Percentiles rank a stretch among this genome's conserved stretches.
Conservation (phyloP, 2,113 vertebrate species). For the Murina feae region DNA sequence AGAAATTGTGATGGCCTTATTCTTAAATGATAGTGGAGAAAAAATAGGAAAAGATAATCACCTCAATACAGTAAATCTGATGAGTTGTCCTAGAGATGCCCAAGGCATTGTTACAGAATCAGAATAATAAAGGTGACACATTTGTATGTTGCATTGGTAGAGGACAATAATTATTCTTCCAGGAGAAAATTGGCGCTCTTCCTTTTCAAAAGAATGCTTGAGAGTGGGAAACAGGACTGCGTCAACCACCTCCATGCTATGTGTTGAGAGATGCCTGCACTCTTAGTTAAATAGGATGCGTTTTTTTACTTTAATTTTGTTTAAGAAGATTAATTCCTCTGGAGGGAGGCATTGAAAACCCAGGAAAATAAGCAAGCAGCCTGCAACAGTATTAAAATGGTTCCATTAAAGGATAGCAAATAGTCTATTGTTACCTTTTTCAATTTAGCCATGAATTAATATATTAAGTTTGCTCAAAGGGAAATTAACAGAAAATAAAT, state of each 20-base stretch:
- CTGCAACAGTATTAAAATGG: not conserved
- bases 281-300: not conserved
- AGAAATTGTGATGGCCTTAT: slow-evolving; percentile 43
- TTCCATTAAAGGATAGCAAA: not conserved
- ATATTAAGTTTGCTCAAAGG: not conserved
- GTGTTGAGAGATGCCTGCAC: not conserved
- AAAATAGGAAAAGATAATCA: slow-evolving; percentile 49
- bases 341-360: not conserved
- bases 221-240: not conserved
- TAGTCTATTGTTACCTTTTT: not conserved
- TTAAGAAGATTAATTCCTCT: not conserved
- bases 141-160: not conserved
- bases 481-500: not conserved
- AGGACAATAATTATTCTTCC: too few relatives aligned
- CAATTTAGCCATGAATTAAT: not conserved
- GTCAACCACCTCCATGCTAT: not conserved
- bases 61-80: not conserved
- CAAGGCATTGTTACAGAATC: not conserved
- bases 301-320: not conserved
- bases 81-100: not conserved
- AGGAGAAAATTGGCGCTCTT: not conserved
- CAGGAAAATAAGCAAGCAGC: not conserved
- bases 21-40: slow-evolving; percentile 55
- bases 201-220: not conserved
- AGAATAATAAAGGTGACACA: not conserved